Conservation (phyloP, 2,797 vertebrate species). For the Parambassis ranga region DNA sequence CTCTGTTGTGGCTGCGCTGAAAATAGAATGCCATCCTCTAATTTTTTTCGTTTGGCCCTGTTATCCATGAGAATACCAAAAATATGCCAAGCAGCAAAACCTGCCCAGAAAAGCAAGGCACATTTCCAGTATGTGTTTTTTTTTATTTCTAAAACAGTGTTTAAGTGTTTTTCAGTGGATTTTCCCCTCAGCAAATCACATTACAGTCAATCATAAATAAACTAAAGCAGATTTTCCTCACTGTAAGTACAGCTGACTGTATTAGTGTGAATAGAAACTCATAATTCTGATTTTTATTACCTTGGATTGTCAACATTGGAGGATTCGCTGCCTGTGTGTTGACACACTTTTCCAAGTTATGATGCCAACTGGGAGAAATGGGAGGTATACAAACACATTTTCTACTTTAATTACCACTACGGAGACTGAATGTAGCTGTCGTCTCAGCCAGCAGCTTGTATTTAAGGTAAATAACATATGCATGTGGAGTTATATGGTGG, state of each 20-base stretch:
- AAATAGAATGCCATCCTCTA: conserved; percentile 26
- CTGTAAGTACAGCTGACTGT: conserved; percentile 60
- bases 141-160: conserved; percentile 39
- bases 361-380: conserved; percentile 66
- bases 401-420: conserved; percentile 65
- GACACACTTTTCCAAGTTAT: conserved; percentile 66
- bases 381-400: conserved; percentile 49
- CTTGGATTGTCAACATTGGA: conserved; percentile 64
- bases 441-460: conserved; percentile 52
- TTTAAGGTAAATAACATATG: conserved; percentile 54
- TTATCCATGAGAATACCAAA: conserved; percentile 52
- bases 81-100: conserved; percentile 52
- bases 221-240: conserved; percentile 59
- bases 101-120: conserved; percentile 54
- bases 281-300: conserved; percentile 64
- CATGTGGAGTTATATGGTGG: conserved; percentile 8
- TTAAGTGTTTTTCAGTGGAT: conserved; percentile 62
- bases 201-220: conserved; percentile 64
- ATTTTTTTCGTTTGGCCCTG: conserved; percentile 42
- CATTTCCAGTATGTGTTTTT: conserved; percentile 30
- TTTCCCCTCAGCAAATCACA: conserved; percentile 60
- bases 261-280: conserved; percentile 57
- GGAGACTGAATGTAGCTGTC: conserved; percentile 47
- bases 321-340: conserved; percentile 59
- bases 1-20: conserved; percentile 19